Evolutionary conservation across 1,140 invertebrate genomes (phyloP), one percentile per base, ranked within the genome.

Genomic region (Drosophila gunungcola): DNA sequence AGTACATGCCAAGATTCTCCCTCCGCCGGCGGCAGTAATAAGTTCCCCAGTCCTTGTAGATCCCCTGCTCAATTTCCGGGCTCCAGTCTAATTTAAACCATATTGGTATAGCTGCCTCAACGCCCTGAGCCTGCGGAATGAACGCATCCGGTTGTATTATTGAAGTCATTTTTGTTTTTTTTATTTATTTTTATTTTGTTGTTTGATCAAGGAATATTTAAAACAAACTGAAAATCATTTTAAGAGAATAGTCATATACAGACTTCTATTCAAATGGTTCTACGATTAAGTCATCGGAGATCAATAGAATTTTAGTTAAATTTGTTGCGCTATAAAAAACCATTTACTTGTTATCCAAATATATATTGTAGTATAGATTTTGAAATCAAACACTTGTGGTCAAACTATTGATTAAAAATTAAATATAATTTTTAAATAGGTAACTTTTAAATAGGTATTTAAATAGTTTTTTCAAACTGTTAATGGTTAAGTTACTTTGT

Each of bases 41-140:
- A 12, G 81, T 68, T 10, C 81, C 90, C 90, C 90, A 91, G 43
- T 91, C 89, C 45, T 67, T 85, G 43, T 86, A 91, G 27, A 91
- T 86, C n/a, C 64, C 45, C 39, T 72, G 74, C 34, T 86, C 74
- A 11, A 79, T 70, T 55, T 91, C 89, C 2, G 73, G 63, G 36
- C 64, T 72, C 90, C 90, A 91, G 11, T 89, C 89, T 27, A 91
- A 48, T 56, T 80, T 82, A 49, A 76, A 39, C 84, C 89, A 91
- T 62, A 58, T 25, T 49, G 65, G 80, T n/a, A 90, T 9, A 13
- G 25, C 48, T 16, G 7, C 36, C 7, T 43, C 36, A n/a, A 84
- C 2, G 3, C 72, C 72, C n/a, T 58, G 45, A 6, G 55, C 21
- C 16, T 46, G 41, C 6, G 43, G 80, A 3, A 4, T 29, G 2